These are phyloP conservation scores for Drosophila emarginata DNA, from an alignment of 2,888 invertebrate genomes.

Conservation along the genomic window DNA sequence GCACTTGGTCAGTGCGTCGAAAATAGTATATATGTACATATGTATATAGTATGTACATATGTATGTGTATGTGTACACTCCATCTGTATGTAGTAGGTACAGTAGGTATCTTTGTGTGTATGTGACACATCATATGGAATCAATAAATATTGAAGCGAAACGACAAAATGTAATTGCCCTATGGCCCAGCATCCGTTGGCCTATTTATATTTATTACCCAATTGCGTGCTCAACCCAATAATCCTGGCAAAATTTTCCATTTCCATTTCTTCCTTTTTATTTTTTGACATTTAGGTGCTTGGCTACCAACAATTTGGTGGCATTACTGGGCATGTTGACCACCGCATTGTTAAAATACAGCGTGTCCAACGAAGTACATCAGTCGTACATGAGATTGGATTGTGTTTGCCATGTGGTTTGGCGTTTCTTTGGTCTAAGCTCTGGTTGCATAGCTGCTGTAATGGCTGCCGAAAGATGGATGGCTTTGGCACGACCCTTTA, in stretches of 20 bases:
- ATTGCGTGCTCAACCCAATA: conserved; percentile 18
- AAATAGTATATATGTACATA: background rate
- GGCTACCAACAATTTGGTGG: conserved; percentile 90
- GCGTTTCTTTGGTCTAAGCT: conserved; percentile 92
- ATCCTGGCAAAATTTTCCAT: conserved; percentile 32
- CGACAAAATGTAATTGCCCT: conserved; percentile 52
- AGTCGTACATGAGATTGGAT: conserved; percentile 75
- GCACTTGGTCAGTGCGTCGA: background rate
- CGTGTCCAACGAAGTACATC: conserved; percentile 75
- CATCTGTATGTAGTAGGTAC: too few species aligned
- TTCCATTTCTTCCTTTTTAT: background rate
- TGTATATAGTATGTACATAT: background rate
- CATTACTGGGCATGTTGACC: conserved; percentile 90
- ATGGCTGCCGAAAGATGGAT: conserved; percentile 95
- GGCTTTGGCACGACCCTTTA: conserved; percentile 92
- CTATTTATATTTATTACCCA: conserved; percentile 14
- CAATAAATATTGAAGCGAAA: conserved; percentile 33
- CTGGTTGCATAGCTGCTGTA: conserved; percentile 93
- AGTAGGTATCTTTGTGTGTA: too few species aligned
- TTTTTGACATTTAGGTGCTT: conserved; percentile 85
- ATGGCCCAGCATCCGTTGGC: conserved; percentile 21
- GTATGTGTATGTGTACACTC: too few species aligned
- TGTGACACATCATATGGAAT: background rate
- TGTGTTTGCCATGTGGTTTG: conserved; percentile 86
- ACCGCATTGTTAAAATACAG: conserved; percentile 85